Evolutionary conservation across 2,797 vertebrate genomes (phyloP).

Genomic region (Hylomyscus alleni): DNA sequence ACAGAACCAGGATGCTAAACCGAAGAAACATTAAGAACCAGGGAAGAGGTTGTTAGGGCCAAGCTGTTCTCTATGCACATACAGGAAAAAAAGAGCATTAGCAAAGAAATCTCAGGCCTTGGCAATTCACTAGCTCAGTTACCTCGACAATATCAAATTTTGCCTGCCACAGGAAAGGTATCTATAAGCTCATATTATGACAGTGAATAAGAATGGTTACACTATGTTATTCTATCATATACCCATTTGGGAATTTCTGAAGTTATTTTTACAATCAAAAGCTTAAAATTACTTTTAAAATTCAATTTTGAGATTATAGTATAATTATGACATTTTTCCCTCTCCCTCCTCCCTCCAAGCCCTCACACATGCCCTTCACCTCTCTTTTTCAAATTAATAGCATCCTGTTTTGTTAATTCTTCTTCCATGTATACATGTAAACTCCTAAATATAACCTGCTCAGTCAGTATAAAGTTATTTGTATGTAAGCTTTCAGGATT

Average conservation of each 20-base stretch:
- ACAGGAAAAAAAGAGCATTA: background rate
- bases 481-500: background rate
- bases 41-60: background rate
- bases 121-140: background rate
- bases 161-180: background rate
- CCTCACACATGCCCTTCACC: no score
- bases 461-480: background rate
- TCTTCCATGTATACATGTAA: background rate
- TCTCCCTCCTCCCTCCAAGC: no score
- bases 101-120: background rate
- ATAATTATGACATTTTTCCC: background rate
- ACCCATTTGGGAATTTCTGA: constrained; percentile 2
- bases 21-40: background rate
- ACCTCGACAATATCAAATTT: background rate
- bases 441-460: background rate
- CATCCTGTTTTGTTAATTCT: background rate
- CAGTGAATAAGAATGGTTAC: background rate
- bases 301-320: background rate
- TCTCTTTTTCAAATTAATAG: background rate
- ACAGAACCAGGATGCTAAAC: background rate
- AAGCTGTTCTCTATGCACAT: background rate
- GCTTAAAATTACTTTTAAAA: background rate
- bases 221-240: background rate
- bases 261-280: constrained; percentile 20
- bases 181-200: background rate